These are phyloP conservation scores for Ochotona curzoniae DNA, from an alignment of 2,113 vertebrate species.

Conservation along the genomic window DNA sequence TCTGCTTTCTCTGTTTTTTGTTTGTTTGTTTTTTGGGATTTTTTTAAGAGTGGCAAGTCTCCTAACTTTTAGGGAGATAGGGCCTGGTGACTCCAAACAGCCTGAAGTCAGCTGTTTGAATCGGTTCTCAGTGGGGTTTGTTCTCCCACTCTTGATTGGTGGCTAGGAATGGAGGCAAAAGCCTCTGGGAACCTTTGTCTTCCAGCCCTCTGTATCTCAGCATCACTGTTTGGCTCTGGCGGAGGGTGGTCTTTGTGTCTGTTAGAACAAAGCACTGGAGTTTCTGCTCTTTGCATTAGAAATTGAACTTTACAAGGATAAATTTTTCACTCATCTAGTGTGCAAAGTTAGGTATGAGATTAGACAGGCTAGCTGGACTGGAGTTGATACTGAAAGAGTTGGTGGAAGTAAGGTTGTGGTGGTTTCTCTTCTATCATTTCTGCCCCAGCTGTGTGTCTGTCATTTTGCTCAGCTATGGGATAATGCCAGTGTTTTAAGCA, in stretches of 20 bases:
- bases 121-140: conserved; percentile 40
- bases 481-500: too few relatives aligned
- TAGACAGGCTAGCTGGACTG: neutral
- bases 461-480: too few relatives aligned
- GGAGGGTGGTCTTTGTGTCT: conserved; percentile 63
- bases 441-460: too few relatives aligned
- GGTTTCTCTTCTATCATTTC: neutral
- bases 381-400: neutral
- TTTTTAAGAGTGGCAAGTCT: neutral
- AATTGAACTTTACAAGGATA: conserved; percentile 42
- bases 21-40: too few relatives aligned
- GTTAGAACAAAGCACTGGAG: conserved; percentile 70
- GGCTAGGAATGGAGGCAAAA: conserved; percentile 70
- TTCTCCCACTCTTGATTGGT: conserved; percentile 47
- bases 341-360: neutral
- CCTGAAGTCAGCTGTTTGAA: neutral
- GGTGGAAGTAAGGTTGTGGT: neutral
- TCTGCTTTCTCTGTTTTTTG: neutral
- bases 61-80: neutral
- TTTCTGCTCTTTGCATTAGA: conserved; percentile 49
- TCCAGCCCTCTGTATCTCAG: conserved; percentile 71
- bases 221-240: conserved; percentile 66
- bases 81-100: neutral
- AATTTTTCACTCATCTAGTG: conserved; percentile 6
- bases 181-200: conserved; percentile 60